A percentile compares a stretch with the other conserved stretches of the same genome.
Evolutionary conservation across 2,888 invertebrate species (phyloP).

Genomic region (Adelphocoris suturalis): DNA sequence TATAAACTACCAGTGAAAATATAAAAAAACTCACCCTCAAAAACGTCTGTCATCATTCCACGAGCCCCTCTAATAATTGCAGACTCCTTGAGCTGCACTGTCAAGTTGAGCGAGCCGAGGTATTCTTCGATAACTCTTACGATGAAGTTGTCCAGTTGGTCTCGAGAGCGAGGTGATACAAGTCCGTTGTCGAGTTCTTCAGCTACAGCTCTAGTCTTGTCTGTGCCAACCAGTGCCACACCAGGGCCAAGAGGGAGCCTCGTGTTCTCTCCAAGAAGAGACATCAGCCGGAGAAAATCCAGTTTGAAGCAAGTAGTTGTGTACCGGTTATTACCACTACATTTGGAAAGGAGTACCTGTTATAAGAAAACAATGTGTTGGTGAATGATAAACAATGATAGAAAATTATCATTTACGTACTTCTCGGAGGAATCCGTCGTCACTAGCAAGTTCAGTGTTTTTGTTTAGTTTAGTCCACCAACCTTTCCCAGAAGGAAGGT

Average conservation of each 20-base stretch:
- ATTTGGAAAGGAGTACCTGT: slow-evolving; percentile 66
- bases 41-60: slow-evolving; percentile 40
- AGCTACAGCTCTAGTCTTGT: slow-evolving; percentile 60
- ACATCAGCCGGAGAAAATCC: slow-evolving; percentile 79
- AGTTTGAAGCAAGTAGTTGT: slow-evolving; percentile 87
- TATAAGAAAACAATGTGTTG: background rate
- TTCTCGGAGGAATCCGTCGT: no score
- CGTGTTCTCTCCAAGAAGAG: slow-evolving; percentile 70
- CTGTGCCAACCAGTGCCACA: slow-evolving; percentile 71
- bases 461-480: no score
- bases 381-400: no score
- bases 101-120: slow-evolving; percentile 74
- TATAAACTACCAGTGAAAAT: background rate
- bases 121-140: slow-evolving; percentile 64
- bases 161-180: slow-evolving; percentile 50
- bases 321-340: slow-evolving; percentile 56
- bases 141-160: slow-evolving; percentile 67
- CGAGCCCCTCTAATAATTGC: slow-evolving; percentile 62
- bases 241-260: slow-evolving; percentile 72
- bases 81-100: slow-evolving; percentile 72
- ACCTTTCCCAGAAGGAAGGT: no score
- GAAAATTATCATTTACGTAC: no score
- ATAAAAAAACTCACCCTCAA: slow-evolving; percentile 46
- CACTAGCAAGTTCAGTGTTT: no score
- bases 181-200: slow-evolving; percentile 52